Conservation (phyloP, 2,888 invertebrate species). For the Lacanobia oleracea region DNA sequence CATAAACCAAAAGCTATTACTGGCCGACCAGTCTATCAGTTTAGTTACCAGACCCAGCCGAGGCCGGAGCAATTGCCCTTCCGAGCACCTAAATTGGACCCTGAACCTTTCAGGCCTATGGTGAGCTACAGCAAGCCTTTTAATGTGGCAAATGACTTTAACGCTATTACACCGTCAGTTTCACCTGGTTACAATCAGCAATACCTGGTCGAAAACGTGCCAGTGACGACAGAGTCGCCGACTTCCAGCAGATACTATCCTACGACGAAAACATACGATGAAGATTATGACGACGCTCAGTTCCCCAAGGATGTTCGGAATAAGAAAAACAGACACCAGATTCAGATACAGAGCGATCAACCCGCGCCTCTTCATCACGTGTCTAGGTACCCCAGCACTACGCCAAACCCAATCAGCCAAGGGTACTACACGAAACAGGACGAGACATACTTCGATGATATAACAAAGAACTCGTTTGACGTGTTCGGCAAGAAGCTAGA, state of each 20-base stretch:
- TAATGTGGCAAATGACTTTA: conserved; percentile 85
- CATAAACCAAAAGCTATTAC: conserved; percentile 89
- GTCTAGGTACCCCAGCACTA: conserved; percentile 84
- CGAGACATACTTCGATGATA: conserved; percentile 92
- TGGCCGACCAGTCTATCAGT: conserved; percentile 92
- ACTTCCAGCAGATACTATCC: conserved; percentile 88
- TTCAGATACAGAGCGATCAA: conserved; percentile 81
- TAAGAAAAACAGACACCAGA: conserved; percentile 80
- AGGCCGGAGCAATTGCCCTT: conserved; percentile 86
- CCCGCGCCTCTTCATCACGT: conserved; percentile 77
- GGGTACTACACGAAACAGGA: conserved; percentile 93
- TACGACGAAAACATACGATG: conserved; percentile 85
- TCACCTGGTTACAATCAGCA: conserved; percentile 84
- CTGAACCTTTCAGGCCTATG: conserved; percentile 92
- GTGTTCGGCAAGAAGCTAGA: conserved; percentile 93
- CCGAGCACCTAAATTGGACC: conserved; percentile 89
- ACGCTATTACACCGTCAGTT: conserved; percentile 83
- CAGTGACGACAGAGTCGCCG: conserved; percentile 89
- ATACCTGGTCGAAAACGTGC: conserved; percentile 85
- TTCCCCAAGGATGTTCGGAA: conserved; percentile 77
- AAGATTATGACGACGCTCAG: conserved; percentile 84
- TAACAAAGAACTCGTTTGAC: conserved; percentile 94
- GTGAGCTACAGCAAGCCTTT: conserved; percentile 90
- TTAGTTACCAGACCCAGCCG: conserved; percentile 92
- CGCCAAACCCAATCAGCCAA: conserved; percentile 90